Conservation (phyloP, 2,888 invertebrate genomes). For the Eilema depressum region DNA sequence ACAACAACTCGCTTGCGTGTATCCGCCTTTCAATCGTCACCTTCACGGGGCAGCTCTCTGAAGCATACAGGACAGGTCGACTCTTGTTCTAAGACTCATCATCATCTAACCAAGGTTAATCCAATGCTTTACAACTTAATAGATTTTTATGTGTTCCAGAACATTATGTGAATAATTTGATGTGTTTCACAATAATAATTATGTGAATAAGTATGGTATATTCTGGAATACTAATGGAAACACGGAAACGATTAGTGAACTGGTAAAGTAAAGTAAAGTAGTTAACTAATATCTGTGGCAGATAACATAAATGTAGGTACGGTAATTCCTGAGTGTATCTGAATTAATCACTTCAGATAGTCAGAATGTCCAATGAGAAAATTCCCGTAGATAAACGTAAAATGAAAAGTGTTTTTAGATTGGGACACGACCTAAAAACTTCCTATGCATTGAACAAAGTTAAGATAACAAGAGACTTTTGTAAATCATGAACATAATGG, state of each 20-base stretch:
- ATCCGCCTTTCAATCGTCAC: too few species aligned
- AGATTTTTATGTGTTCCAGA: background rate
- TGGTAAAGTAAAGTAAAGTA: too few species aligned
- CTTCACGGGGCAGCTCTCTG: too few species aligned
- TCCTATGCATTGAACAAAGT: conserved; percentile 27
- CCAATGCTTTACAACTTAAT: background rate
- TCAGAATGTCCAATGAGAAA: background rate
- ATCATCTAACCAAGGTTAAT: too few species aligned
- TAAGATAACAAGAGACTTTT: conserved; percentile 38
- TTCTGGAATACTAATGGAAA: background rate
- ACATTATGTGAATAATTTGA: background rate
- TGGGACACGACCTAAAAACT: conserved; percentile 11
- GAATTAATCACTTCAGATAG: background rate
- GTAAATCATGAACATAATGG: conserved; percentile 44
- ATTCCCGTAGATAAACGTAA: conserved; percentile 15
- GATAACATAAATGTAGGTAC: background rate
- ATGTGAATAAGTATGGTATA: background rate
- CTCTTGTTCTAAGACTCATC: too few species aligned
- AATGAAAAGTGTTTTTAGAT: conserved; percentile 26
- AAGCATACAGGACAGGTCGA: too few species aligned
- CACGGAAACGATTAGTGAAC: background rate
- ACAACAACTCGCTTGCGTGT: too few species aligned
- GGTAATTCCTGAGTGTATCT: background rate
- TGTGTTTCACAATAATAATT: background rate
- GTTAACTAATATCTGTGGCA: conserved; percentile 22